Evolutionary conservation across 1,140 invertebrate species (phyloP).

Genomic region (Schlechtendalia chinensis): DNA sequence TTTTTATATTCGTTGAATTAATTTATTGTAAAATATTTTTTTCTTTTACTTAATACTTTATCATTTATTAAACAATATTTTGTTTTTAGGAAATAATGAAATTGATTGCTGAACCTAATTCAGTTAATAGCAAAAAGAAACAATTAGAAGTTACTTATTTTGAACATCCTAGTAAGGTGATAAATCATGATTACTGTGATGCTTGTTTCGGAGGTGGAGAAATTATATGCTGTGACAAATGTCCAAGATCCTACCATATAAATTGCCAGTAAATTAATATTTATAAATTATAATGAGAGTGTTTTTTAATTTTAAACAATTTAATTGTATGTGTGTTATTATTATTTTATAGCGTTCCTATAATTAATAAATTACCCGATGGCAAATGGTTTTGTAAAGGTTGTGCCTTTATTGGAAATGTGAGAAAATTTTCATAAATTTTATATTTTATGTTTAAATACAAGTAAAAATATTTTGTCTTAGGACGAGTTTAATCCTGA

Average conservation of each 20-base stretch:
- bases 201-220: conserved; percentile 90
- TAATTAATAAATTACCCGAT: conserved; percentile 18
- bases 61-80: not conserved
- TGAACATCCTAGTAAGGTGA: conserved; percentile 79
- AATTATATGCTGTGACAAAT: conserved; percentile 92
- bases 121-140: conserved; percentile 10
- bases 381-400: not conserved
- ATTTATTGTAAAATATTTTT: too few species aligned
- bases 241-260: conserved; percentile 91
- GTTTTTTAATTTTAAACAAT: not conserved
- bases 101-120: conserved; percentile 40
- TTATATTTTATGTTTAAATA: not conserved
- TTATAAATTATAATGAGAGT: not conserved
- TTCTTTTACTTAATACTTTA: not conserved
- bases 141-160: conserved; percentile 63
- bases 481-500: not conserved
- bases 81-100: conserved; percentile 38
- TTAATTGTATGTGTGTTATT: not conserved
- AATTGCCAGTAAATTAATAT: conserved; percentile 74
- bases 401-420: not conserved
- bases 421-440: not conserved
- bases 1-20: too few species aligned
- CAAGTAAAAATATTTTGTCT: not conserved
- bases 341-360: conserved; percentile 1
- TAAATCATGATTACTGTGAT: conserved; percentile 91